Evolutionary conservation across 2,113 vertebrate genomes (phyloP), one percentile per base, ranked within the genome.

Genomic region (Sinocyclocheilus grahami): DNA sequence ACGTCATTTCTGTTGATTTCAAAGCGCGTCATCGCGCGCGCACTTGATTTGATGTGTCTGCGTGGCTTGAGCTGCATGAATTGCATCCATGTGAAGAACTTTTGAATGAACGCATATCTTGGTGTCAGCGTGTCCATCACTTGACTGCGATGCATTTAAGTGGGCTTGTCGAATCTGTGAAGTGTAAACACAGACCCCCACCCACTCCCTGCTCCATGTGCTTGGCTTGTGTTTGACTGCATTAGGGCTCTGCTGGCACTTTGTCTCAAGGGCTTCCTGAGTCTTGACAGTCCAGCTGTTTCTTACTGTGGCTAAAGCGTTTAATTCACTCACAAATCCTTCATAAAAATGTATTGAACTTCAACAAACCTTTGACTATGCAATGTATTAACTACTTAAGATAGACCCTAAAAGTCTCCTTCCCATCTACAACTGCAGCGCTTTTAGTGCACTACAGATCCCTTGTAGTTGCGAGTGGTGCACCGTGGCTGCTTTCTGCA

Each of bases 171-270:
- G 65, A 65, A 65, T 81, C 60, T 67, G 63, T 82, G 63, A 82
- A 82, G 80, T 82, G 80, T 82, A 82, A 82, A 82, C 46, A 82
- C 46, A 53, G 75, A 30, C 84, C 75, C 84, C 76, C 75, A 78
- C 84, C 74, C 84, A 74, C 48, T 16, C 58, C 30, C 33, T 71
- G 62, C 42, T 87, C 53, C 62, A 84, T 27, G 58, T 78, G 74
- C 81, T 83, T 82, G 82, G 74, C 77, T 84, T 84, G 69, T 75
- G 86, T 75, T 55, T 81, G 55, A 76, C 85, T 82, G 85, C 78
- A 74, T 72, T 74, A 58, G 78, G 51, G 51, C 74, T 76, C 65
- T 83, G 42, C 48, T 85, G 74, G 46, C 84, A 39, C 30, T 79
- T 65, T 69, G 30, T 58, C 72, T 84, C 33, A 1, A 42, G 53